Evolutionary conservation across 2,888 invertebrate genomes (phyloP), one percentile per base, ranked within the genome.

Genomic region (Mantis religiosa): DNA sequence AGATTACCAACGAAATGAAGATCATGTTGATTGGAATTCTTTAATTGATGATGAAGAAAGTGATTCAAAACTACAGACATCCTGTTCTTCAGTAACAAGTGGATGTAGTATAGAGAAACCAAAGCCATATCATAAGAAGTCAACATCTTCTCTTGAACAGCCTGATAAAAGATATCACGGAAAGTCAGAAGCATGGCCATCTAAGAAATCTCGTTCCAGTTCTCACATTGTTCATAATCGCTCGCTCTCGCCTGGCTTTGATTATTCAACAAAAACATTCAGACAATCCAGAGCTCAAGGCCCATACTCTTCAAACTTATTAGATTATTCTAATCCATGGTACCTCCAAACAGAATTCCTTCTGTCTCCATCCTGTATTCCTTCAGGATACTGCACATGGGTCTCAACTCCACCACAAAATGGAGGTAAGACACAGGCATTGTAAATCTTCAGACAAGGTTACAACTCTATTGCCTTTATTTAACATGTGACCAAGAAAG

Each of bases 311-410:
- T 82, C 81, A 28, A 87, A 71, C 54, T 20, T 30, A 25, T 34
- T 71, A 27, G 54, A 28, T 34, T 87, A 82, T 71, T 85, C 88
- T 2, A 86, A 88, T 81, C 90, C 89, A 28, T 90, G 89, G 89
- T 89, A 90, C 28, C 85, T 89, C 9, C 88, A 89, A 83, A 87
- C 89, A 54, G 90, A 90, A 28, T 89, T 84, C 27, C 87, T 87
- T 28, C 87, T 89, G 28, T 89, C 89, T 15, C 90, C 90, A 28
- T 41, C 34, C 25, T 86, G 54, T 82, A 89, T 89, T 30, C 85
- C 90, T 28, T 89, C 90, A 34, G 90, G 90, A 41, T 90, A 90
- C 84, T 90, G 90, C 83, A 89, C 89, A 28, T 90, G 90, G 90
- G 88, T 88, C 89, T 88, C 89, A 85, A 89, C 84, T 47, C 89